Evolutionary conservation across 2,797 vertebrate species (phyloP), one percentile per base, ranked within the genome.

Genomic region (Sebastes hubbsi): DNA sequence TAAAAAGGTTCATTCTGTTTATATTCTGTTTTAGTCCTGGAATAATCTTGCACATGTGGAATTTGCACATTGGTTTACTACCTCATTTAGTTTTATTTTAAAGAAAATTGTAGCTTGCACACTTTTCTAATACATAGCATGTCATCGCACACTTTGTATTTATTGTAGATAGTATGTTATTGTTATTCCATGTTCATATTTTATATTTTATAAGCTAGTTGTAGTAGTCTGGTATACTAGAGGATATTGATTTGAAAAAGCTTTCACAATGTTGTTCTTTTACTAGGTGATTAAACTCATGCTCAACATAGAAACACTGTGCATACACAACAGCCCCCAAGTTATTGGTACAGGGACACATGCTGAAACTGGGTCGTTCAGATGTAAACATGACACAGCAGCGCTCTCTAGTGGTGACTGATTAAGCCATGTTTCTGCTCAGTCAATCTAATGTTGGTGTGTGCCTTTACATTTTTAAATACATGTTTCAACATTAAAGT

Each of bases 371-470:
- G 58, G 7, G 34, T n/a, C 4, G 16, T 11, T 54, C 38, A 64
- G 4, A 46, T 5, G 58, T 49, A 49, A 49, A 67, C 8, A 29
- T 68, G 61, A 79, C n/a, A 64, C 87, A 75, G 58, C 71, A 69
- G 79, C 61, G 74, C 83, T 10, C 91, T 87, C 94, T 90, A 38
- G 87, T 88, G 94, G 80, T 14, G 13, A 55, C 11, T 20, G 3
- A 59, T 55, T 0, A 54, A 22, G 3, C 8, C 27, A 13, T 14
- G 32, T 27, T 29, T 69, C 14, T 58, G 10, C 34, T 80, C 62
- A 46, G 12, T 29, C 62, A 0, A 65, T 62, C 4, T 66, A 3
- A 49, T n/a, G 27, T 7, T 22, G 14, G 2, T 14, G 20, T 66
- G 30, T 61, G 8, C 4, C 4, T 74, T 56, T 62, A 66, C 9